Percentiles rank a stretch among this genome's conserved stretches.
Conservation (phyloP, 2,888 invertebrate genomes). For the Folsomia manolachei region DNA sequence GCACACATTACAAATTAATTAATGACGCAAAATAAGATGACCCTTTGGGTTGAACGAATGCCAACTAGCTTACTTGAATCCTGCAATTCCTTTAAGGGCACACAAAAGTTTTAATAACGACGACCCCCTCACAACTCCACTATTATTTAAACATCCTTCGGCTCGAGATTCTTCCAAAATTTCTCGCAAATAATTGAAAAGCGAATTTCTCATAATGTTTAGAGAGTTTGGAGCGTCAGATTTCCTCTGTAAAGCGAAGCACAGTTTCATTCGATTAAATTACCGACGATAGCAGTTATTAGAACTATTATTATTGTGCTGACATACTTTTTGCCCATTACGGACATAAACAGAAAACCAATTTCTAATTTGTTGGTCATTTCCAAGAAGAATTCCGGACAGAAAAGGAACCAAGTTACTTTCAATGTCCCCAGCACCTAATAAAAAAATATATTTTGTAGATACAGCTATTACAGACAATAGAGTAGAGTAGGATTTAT, state of each 20-base stretch:
- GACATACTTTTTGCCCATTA: constrained; percentile 71
- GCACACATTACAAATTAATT: no score
- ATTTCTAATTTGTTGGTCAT: constrained; percentile 80
- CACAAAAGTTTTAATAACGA: constrained; percentile 85
- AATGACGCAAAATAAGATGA: no score
- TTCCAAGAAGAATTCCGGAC: constrained; percentile 83
- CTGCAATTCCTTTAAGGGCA: constrained; percentile 86
- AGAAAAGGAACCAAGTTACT: constrained; percentile 73
- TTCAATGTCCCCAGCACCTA: constrained; percentile 42
- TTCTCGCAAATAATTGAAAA: constrained; percentile 40
- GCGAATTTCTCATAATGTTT: constrained; percentile 40
- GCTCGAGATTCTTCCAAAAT: constrained; percentile 31
- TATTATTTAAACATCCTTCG: constrained; percentile 19
- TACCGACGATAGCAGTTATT: not conserved
- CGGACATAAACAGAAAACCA: constrained; percentile 93
- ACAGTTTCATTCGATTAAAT: no score
- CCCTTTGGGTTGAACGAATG: not conserved
- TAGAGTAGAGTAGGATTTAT: constrained; percentile 15
- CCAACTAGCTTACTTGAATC: constrained; percentile 72
- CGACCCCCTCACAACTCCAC: constrained; percentile 72
- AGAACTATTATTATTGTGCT: not conserved
- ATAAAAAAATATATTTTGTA: not conserved
- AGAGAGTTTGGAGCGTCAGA: constrained; percentile 42
- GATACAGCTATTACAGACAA: constrained; percentile 25
- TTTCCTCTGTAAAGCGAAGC: constrained; percentile 44